Conservation (phyloP, 2,888 invertebrate genomes). For the Drosophila helvetica region DNA sequence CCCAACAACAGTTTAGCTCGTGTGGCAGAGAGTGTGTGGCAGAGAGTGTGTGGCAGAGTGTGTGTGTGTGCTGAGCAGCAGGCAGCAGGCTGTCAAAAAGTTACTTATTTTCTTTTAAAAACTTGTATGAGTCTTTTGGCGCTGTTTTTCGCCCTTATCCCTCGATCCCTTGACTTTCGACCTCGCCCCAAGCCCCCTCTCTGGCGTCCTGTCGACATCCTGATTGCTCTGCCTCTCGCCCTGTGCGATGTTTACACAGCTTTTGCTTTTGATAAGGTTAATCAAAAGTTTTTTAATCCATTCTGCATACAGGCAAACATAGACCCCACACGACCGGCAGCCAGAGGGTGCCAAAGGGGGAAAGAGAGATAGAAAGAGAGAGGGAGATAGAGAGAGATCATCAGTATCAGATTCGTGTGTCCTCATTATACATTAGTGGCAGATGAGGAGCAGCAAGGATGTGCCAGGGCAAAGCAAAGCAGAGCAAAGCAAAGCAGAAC, state of each 20-base stretch:
- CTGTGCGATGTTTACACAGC: conserved; percentile 73
- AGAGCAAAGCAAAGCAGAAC: not conserved
- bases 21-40: conserved; percentile 28
- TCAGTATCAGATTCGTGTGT: conserved; percentile 60
- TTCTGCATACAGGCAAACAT: conserved; percentile 74
- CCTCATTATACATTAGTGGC: conserved; percentile 73
- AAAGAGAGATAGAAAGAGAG: too few relatives aligned
- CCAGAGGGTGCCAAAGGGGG: not conserved
- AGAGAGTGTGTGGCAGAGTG: conserved; percentile 35
- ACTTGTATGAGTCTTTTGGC: conserved; percentile 71
- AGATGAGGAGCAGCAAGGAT: conserved; percentile 10
- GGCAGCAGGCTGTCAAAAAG: conserved; percentile 74
- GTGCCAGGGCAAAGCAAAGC: not conserved
- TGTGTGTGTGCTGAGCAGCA: conserved; percentile 48
- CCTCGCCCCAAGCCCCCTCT: conserved; percentile 30
- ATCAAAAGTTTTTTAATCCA: conserved; percentile 82
- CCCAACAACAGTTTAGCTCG: conserved; percentile 54
- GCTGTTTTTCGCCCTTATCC: conserved; percentile 4
- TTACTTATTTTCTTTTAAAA: conserved; percentile 79
- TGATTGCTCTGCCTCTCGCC: conserved; percentile 62
- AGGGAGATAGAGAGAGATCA: conserved; percentile 45
- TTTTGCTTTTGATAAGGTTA: conserved; percentile 81
- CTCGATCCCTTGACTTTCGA: conserved; percentile 8
- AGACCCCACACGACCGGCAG: conserved; percentile 36
- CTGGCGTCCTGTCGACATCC: conserved; percentile 38